Base-by-base conservation (phyloP, 2,797 vertebrate species). In the Anomalospiza imberbis region DNA sequence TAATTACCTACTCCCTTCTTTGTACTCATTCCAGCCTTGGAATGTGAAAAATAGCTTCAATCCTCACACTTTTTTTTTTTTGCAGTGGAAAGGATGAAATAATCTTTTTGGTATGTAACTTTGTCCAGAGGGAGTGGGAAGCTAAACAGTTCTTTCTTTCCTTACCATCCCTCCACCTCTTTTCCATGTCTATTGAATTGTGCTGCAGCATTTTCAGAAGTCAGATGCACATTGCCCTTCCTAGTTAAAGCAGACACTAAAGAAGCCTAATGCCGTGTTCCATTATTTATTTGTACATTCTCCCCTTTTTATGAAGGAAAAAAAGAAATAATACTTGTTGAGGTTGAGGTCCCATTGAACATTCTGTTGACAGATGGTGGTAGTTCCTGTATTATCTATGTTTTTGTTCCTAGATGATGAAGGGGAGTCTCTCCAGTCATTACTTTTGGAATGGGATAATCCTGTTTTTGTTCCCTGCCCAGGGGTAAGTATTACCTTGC, bases 381-480 rank as follows among this genome's bases (percentile, higher is more conserved):
- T 58, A 55, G 48, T 84, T 51, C 67, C 44, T 92, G 22, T 86
- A 15, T 91, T 83, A 61, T 31, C 54, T 66, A 0, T 91, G 12
- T 89, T 17, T 50, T 88, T 9, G 50, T 89, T 89, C 48, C 51
- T 95, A 98, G 98, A 76, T 92, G 45, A 85, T 91, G 89, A 92
- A 88, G 94, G 79, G 4, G 94, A 97, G 77, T 98, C 98, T 1
- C 97, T 99, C 60, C 98, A 97, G 57, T 97, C 98, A 2, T 61
- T 99, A 89, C 98, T 99, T 97, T 98, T 98, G 40, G 98, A 99
- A 91, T 99, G 99, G 99, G 97, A 98, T 74, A 99, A 99, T 97
- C 99, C 99, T 24, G 98, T 99, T 88, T 99, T 99, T 98, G 96
- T 98, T 81, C 98, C 97, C 60, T 98, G 97, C 81, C 98, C 98